A percentile compares a stretch with the other conserved stretches of the same genome.
Conservation (phyloP, 2,113 vertebrate species). For the Penelope pileata region DNA sequence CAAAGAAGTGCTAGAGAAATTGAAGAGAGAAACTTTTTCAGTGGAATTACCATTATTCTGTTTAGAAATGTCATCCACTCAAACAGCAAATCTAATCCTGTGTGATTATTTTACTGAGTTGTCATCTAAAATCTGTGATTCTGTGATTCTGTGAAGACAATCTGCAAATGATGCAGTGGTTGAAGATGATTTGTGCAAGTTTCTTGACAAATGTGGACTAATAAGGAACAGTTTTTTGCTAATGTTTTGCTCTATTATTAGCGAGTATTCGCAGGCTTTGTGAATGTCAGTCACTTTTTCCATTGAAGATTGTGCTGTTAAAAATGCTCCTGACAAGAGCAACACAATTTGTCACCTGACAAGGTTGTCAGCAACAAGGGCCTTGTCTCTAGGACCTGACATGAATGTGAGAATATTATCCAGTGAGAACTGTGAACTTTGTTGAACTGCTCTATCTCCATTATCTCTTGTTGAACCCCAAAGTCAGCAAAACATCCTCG, state of each 20-base stretch:
- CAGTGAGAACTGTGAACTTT: background rate
- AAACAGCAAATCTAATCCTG: background rate
- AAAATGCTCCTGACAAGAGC: background rate
- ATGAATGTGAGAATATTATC: background rate
- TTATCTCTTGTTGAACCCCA: background rate
- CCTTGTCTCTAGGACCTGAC: background rate
- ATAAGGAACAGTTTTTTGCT: background rate
- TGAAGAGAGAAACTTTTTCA: background rate
- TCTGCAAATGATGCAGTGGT: background rate
- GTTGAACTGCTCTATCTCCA: background rate
- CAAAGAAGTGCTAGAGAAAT: background rate
- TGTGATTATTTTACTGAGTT: background rate
- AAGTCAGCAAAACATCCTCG: background rate
- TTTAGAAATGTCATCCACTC: background rate
- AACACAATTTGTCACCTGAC: background rate
- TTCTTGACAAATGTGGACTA: background rate
- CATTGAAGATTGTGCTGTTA: background rate
- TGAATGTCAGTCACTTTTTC: background rate
- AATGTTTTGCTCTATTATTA: background rate
- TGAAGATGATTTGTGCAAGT: background rate
- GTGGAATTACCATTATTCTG: background rate
- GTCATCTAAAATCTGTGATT: background rate
- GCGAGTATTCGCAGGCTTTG: background rate
- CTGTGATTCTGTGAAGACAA: background rate
- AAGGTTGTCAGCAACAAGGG: background rate